Evolutionary conservation across 1,140 invertebrate species (phyloP), one percentile per base, ranked within the genome.

Genomic region (Mamestra configurata): DNA sequence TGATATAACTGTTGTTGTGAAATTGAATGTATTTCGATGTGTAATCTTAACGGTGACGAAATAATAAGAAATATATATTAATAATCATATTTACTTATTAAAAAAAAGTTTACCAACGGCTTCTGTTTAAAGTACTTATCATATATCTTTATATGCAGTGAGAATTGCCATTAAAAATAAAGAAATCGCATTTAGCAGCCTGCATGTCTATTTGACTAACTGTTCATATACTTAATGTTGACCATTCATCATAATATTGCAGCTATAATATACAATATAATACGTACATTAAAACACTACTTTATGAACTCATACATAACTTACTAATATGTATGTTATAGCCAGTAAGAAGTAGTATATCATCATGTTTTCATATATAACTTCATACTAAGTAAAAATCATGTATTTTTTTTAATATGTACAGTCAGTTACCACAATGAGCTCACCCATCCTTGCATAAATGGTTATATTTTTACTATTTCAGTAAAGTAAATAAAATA

Each of bases 1-100:
- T 70, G 59, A 73, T 80, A 73, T 75, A 66, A 53, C 24, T 27
- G 31, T 53, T 46, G 64, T 22, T 75, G 15, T 40, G 53, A 51
- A 31, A 11, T 55, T 55, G 10, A 20, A 24, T 22, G 51, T 55
- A 55, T 55, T 55, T 49, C 43, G 15, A n/a, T 40, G 4, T 40
- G 4, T 40, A 6, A 40, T 10, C 37, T 0, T 40, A 40, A 10
- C 6, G 11, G 43, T 46, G 10, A 46, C 43, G 13, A 46, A 46
- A 46, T 46, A 13, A 15, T 49, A n/a, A 49, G 43, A n/a, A n/a
- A n/a, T 1, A 46, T 15, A 15, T 4, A n/a, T n/a, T 4, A 49
- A 49, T n/a, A 55, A 22, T 55, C 20, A 55, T 55, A 7, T 53
- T 22, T n/a, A n/a, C n/a, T n/a, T n/a, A n/a, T n/a, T n/a, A n/a